Percentiles rank a stretch among this genome's conserved stretches.
These are phyloP conservation scores for Drosophila insularis DNA, from an alignment of 1,140 invertebrate genomes.

Conservation along the genomic window DNA sequence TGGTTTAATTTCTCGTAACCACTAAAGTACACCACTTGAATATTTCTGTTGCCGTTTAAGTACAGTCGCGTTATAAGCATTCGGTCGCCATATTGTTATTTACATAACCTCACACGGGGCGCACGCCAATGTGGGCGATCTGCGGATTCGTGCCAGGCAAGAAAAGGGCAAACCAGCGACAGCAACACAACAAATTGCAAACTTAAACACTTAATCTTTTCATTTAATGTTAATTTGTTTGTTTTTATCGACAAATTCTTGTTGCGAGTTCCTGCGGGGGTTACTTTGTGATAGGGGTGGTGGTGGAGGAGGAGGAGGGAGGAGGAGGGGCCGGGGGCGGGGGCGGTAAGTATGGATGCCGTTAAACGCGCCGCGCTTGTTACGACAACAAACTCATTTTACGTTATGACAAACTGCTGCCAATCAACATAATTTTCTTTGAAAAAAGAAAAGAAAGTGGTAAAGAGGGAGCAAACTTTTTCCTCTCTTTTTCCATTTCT, in stretches of 20 bases:
- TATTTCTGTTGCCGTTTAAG: not conserved
- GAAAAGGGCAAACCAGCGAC: not conserved
- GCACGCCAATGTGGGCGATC: slow-evolving; percentile 14
- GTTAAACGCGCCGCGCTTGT: slow-evolving; percentile 72
- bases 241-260: slow-evolving; percentile 76
- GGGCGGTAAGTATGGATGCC: slow-evolving; percentile 5
- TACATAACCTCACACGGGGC: slow-evolving; percentile 49
- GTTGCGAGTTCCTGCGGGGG: slow-evolving; percentile 2
- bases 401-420: slow-evolving; percentile 79
- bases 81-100: slow-evolving; percentile 32
- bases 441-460: slow-evolving; percentile 11
- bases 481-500: slow-evolving; percentile 22
- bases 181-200: slow-evolving; percentile 48
- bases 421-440: slow-evolving; percentile 77
- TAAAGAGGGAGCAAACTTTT: slow-evolving; percentile 28
- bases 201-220: slow-evolving; percentile 80
- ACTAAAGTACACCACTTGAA: not conserved
- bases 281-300: not conserved
- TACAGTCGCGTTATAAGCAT: not conserved
- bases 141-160: slow-evolving; percentile 51
- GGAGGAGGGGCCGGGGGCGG: not conserved
- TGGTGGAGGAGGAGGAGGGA: not conserved
- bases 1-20: not conserved
- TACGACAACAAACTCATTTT: slow-evolving; percentile 80
- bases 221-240: slow-evolving; percentile 81